These are phyloP conservation scores for Vipera latastei DNA, from an alignment of 2,797 vertebrate species.

Conservation along the genomic window DNA sequence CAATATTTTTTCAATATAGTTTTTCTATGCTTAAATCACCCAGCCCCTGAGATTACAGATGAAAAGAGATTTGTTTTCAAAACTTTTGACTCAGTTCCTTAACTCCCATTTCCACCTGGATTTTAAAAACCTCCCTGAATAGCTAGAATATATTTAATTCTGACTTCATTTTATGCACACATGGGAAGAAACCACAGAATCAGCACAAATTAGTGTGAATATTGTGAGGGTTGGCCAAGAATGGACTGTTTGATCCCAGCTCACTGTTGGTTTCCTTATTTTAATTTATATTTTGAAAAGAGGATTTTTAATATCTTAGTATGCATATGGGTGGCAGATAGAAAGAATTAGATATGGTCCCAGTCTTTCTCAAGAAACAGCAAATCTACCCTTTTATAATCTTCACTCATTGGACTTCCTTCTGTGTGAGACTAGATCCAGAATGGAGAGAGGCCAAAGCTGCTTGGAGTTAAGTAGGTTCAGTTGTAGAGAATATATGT, in stretches of 20 bases:
- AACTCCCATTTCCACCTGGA: background rate
- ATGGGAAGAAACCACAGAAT: background rate
- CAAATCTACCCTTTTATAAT: background rate
- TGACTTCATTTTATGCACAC: fast-evolving
- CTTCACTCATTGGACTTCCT: background rate
- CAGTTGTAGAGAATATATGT: background rate
- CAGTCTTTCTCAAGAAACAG: conserved; percentile 1
- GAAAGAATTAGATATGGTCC: background rate
- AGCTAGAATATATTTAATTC: background rate
- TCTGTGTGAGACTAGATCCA: background rate
- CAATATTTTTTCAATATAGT: background rate
- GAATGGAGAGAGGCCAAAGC: background rate
- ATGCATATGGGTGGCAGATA: background rate
- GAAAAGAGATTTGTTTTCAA: background rate
- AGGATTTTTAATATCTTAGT: background rate
- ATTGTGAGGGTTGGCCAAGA: background rate
- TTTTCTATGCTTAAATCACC: background rate
- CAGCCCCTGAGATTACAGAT: background rate
- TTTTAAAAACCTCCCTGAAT: background rate
- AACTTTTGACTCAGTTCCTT: background rate
- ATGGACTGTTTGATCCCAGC: background rate
- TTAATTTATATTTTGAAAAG: background rate
- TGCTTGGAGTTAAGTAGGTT: background rate
- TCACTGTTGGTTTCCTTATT: background rate
- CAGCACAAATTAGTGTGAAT: background rate